A percentile compares a stretch with the other conserved stretches of the same genome.
Conservation (phyloP, 1,140 invertebrate genomes). For the Drosophila varians region DNA sequence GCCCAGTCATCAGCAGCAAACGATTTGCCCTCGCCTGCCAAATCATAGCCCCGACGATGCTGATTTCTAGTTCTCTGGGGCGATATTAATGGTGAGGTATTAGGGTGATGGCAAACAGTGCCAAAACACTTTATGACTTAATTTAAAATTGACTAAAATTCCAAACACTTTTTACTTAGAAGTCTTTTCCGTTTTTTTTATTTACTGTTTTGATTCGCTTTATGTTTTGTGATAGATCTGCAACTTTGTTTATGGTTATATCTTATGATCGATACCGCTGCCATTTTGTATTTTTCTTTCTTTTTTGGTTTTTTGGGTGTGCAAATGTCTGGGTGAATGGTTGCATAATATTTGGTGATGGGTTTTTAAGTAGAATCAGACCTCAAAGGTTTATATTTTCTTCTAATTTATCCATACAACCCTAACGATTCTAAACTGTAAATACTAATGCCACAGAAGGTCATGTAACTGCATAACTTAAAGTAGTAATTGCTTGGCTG, state of each 20-base stretch:
- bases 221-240: constrained; percentile 34
- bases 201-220: constrained; percentile 55
- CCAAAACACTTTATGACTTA: constrained; percentile 5
- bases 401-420: constrained; percentile 16
- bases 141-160: neutral
- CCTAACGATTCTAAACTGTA: constrained; percentile 14
- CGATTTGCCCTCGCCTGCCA: constrained; percentile 43
- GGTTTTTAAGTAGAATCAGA: constrained; percentile 17
- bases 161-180: constrained; percentile 10
- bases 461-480: constrained; percentile 35
- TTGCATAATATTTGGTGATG: neutral
- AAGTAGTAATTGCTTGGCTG: constrained; percentile 39
- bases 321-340: constrained; percentile 8
- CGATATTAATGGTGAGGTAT: constrained; percentile 26
- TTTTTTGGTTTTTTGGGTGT: neutral
- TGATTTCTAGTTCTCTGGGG: constrained; percentile 41
- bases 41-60: constrained; percentile 39
- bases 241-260: constrained; percentile 40
- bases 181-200: constrained; percentile 29
- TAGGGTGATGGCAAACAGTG: constrained; percentile 44
- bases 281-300: constrained; percentile 2
- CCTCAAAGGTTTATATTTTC: constrained; percentile 13
- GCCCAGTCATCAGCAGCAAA: constrained; percentile 65
- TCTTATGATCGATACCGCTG: constrained; percentile 7
- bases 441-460: constrained; percentile 19